Base-by-base conservation (phyloP, 1,140 invertebrate genomes). In the Meloidogyne floridensis region DNA sequence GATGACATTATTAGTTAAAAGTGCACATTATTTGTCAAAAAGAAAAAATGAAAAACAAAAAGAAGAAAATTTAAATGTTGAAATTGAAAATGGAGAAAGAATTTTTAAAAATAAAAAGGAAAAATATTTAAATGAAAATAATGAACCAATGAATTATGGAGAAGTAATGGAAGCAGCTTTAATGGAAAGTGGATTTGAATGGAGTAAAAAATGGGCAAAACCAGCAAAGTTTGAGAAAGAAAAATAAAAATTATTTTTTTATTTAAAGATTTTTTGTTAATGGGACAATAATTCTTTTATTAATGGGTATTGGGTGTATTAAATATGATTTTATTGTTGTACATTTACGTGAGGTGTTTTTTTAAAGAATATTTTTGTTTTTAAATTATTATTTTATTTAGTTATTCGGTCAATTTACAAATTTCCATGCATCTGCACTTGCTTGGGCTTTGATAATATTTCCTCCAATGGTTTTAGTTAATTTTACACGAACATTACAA, bases 271-370 rank as follows among this genome's bases (percentile, higher is more conserved):
- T 78, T 20, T 78, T 78, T 71, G 47, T n/a, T 70, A 76, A 83
- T 53, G 82, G 69, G 7, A 80, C 81, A 54, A 84, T 84, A 18
- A 76, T 84, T 10, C 51, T 74, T n/a, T 56, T 87, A 9, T 87
- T 88, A 75, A 72, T 87, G 11, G 87, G 87, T 42, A 88, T 87
- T 53, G 85, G 87, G 42, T 74, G 79, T 70, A 81, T 89, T 65
- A 87, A 84, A 70, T 88, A 88, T 73, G 86, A 87, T 76, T 87
- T 87, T 72, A 84, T 87, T 11, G 83, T 78, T 7, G 78, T 82
- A n/a, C 87, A 88, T 76, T 69, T 85, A 47, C 77, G 77, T 47
- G 77, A 78, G 47, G 75, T 76, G 5, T n/a, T 76, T 76, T 6
- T 13, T 59, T 10, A 13, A 15, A 76, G 15, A 74, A 74, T n/a